phyloP scores from a whole-genome alignment of 2,113 vertebrate species.

The Verasper variegatus region DNA sequence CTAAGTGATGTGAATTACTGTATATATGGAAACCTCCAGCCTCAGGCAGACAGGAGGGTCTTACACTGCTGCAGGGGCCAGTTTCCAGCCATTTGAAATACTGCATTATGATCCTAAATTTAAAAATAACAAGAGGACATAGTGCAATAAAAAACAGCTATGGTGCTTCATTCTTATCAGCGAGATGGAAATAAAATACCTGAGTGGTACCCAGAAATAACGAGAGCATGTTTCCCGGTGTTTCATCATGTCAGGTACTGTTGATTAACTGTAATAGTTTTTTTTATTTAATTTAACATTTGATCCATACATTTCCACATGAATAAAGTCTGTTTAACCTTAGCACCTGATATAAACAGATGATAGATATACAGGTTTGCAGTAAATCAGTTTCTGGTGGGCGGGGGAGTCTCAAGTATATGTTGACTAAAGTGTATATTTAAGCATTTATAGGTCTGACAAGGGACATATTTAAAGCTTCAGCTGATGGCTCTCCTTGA shows the following conservation, averaged over 20 bases:
- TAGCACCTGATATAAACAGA: not conserved
- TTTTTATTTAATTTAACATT: no score
- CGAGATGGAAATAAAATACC: conserved; percentile 3
- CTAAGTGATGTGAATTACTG: no score
- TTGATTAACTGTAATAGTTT: not conserved
- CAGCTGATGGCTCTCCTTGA: conserved; percentile 16
- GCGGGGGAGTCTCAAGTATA: no score
- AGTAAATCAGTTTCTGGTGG: not conserved
- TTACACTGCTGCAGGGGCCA: not conserved
- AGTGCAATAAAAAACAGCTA: not conserved
- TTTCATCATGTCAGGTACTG: not conserved
- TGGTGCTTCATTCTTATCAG: not conserved
- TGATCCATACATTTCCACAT: no score
- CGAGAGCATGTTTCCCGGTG: not conserved
- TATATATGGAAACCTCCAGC: no score
- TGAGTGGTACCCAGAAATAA: conserved; percentile 6
- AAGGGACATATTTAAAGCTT: not conserved
- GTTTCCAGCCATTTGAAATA: not conserved
- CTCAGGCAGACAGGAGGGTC: not conserved
- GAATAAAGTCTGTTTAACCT: no score
- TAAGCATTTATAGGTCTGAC: not conserved
- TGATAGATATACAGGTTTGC: not conserved
- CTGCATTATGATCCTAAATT: not conserved
- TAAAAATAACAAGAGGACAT: not conserved
- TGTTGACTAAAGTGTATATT: not conserved